These are phyloP conservation scores for Synanthedon andrenaeformis DNA, from an alignment of 2,888 invertebrate species.

Conservation along the genomic window DNA sequence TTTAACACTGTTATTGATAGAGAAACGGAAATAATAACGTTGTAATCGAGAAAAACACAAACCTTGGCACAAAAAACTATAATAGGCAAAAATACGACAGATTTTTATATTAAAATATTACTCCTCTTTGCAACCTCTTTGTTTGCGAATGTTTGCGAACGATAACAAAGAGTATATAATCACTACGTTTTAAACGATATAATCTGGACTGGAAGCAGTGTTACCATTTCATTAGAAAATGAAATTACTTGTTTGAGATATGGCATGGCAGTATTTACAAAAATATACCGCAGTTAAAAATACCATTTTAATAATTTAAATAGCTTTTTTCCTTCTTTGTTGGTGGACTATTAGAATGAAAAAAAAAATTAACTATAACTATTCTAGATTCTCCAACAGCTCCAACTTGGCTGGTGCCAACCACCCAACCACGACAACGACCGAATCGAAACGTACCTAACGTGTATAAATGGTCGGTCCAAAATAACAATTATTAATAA, in stretches of 20 bases:
- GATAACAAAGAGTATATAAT: too few relatives aligned
- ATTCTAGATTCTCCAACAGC: too few relatives aligned
- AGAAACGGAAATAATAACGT: background rate
- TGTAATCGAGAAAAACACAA: conserved; percentile 10
- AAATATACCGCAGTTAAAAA: background rate
- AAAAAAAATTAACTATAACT: too few relatives aligned
- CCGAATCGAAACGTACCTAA: too few relatives aligned
- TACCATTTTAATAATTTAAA: too few relatives aligned
- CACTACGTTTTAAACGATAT: conserved; percentile 9
- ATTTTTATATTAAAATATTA: conserved; percentile 28
- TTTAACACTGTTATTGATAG: background rate
- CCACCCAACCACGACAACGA: too few relatives aligned
- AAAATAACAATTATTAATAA: too few relatives aligned
- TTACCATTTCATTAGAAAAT: conserved; percentile 2
- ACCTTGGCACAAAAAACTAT: conserved; percentile 26
- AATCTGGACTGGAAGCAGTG: conserved; percentile 11
- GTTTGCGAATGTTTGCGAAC: conserved; percentile 36
- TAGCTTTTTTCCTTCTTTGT: too few relatives aligned
- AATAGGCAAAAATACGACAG: conserved; percentile 23
- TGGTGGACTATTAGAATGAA: too few relatives aligned
- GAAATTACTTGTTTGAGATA: background rate
- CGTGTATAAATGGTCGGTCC: too few relatives aligned
- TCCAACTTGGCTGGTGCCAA: too few relatives aligned
- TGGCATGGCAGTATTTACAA: too few relatives aligned
- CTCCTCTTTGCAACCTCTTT: conserved; percentile 36